phyloP scores from a whole-genome alignment of 2,797 vertebrate genomes.

The Apogon hyalosoma region DNA sequence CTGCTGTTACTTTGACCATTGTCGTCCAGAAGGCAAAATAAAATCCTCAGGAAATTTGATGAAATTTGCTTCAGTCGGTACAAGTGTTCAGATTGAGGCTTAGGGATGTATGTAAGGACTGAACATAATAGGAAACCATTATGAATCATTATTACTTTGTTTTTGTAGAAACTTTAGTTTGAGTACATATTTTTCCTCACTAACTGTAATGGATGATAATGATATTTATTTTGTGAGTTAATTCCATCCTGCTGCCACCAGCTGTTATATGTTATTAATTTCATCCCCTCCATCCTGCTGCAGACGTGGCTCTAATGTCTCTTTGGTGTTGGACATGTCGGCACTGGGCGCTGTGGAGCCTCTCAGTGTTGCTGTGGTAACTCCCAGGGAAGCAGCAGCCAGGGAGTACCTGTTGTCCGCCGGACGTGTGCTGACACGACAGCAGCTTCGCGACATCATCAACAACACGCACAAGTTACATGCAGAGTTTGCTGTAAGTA shows the following conservation, averaged over 20 bases:
- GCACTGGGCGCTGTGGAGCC: conserved; percentile 90
- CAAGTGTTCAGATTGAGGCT: too few species aligned
- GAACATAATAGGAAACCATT: too few species aligned
- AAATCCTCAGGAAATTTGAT: too few species aligned
- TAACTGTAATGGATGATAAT: too few species aligned
- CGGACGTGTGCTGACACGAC: conserved; percentile 85
- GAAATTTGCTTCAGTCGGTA: too few species aligned
- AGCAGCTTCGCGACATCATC: conserved; percentile 86
- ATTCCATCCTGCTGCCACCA: background rate
- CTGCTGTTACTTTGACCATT: too few species aligned
- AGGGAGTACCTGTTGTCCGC: conserved; percentile 93
- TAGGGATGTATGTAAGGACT: too few species aligned
- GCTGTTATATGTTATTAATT: background rate
- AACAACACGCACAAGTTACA: conserved; percentile 90
- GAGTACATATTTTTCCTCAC: too few species aligned
- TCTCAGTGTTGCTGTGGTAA: conserved; percentile 83
- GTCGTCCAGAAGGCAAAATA: too few species aligned
- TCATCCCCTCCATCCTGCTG: background rate
- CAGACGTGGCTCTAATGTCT: conserved; percentile 97
- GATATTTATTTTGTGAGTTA: too few species aligned
- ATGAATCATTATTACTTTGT: too few species aligned
- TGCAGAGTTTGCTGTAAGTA: conserved; percentile 92
- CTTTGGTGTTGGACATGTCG: conserved; percentile 95
- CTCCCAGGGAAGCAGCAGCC: conserved; percentile 89
- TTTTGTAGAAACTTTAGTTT: too few species aligned